Evolutionary conservation across 1,140 invertebrate genomes (phyloP).

Genomic region (Pseudomyrmex pallidus): DNA sequence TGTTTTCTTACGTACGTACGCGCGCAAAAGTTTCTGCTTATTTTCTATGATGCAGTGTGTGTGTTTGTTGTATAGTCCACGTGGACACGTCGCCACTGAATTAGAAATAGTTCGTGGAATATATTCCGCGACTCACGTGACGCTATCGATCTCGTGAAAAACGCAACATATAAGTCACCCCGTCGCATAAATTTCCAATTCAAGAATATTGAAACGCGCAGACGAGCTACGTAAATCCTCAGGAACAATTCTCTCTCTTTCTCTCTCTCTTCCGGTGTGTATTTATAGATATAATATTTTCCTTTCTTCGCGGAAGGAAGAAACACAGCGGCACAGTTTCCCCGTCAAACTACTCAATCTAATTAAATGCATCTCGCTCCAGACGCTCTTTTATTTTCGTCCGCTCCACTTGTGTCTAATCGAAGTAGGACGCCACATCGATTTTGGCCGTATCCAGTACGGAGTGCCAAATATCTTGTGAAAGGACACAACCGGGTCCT

Average conservation of each 20-base stretch:
- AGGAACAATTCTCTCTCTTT: too few species aligned
- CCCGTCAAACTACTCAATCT: background rate
- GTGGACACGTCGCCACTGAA: background rate
- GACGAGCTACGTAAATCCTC: background rate
- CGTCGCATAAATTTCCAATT: background rate
- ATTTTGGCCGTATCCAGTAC: conserved; percentile 27
- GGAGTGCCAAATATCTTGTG: conserved; percentile 44
- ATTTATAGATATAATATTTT: background rate
- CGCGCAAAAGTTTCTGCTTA: conserved; percentile 9
- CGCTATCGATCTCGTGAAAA: background rate
- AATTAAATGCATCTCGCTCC: conserved; percentile 35
- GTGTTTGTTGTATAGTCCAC: background rate
- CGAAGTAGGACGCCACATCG: conserved; percentile 59
- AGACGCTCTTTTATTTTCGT: conserved; percentile 56
- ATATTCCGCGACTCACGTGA: background rate
- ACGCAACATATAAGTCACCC: background rate
- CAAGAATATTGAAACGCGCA: too few species aligned
- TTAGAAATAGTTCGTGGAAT: background rate
- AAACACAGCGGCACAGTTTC: background rate
- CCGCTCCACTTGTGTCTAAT: conserved; percentile 40
- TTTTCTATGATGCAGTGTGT: background rate
- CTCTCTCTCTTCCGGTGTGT: background rate
- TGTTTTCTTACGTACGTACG: too few species aligned
- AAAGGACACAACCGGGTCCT: conserved; percentile 18
- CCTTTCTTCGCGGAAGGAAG: background rate